Base-by-base conservation (phyloP, 2,113 vertebrate species). In the Chrysemys picta region DNA sequence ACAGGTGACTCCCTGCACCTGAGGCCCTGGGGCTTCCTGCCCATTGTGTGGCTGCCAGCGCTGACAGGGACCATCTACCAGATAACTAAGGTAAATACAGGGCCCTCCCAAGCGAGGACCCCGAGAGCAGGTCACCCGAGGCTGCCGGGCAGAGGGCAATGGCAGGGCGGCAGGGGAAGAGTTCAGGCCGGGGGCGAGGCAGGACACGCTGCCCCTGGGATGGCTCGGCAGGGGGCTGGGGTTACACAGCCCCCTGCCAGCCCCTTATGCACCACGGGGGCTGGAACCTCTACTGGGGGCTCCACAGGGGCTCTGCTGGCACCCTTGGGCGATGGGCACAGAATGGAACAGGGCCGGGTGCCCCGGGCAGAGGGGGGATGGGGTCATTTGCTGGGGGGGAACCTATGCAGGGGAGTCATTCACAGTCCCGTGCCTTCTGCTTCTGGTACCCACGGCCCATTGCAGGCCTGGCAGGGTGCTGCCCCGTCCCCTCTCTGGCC, bases 1-100 rank as follows among this genome's bases (percentile, higher is more conserved):
- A 1, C 89, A 96, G 96, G 91, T 94, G 89, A 82, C 62, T 91
- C 87, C n/a, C 80, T 76, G 93, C 95, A 95, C 89, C 93, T 97
- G 95, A 84, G 94, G 88, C 95, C 96, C 94, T 0, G 12, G 27
- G 91, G 91, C 86, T 49, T 52, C 62, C 84, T 76, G 82, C 53
- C 88, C 92, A 69, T 5, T 1, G 75, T 50, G 82, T 1, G 3
- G 4, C 16, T 11, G 13, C 12, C 45, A 49, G 16, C 8, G 29
- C 25, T 59, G 47, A 92, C 85, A 65, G 84, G 42, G 38, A 14
- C 19, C 47, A 29, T 52, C 54, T 10, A 54, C 47, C 85, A 94
- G 69, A 72, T 84, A 84, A 84, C 49, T 54, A 88, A 47, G 69
- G 69, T 31, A 49, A 80, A 80, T 24, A 84, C n/a, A 27, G 65